These are phyloP conservation scores for Acheta domesticus DNA, from an alignment of 2,888 invertebrate species.

Conservation along the genomic window DNA sequence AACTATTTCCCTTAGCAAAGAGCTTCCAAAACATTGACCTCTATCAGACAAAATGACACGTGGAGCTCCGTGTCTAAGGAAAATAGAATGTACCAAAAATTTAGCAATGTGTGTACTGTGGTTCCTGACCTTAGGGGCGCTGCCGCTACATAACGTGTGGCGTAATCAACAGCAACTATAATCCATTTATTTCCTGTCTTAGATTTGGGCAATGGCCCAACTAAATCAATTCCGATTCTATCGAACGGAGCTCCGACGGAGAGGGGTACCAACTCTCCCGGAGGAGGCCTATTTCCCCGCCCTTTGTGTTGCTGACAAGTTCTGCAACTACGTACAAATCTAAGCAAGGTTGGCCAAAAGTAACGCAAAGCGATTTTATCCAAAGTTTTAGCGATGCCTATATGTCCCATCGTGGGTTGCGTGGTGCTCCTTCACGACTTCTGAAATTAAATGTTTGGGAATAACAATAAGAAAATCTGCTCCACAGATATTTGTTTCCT, in stretches of 20 bases:
- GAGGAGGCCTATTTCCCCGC: not conserved
- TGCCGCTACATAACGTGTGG: too few species aligned
- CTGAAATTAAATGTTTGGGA: too few species aligned
- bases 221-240: not conserved
- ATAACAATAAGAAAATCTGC: too few species aligned
- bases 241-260: not conserved
- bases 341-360: not conserved
- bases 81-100: too few species aligned
- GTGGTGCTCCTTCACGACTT: too few species aligned
- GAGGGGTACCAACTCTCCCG: not conserved
- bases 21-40: conserved; percentile 32
- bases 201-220: not conserved
- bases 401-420: not conserved
- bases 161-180: not conserved
- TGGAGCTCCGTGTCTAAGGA: too few species aligned
- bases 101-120: too few species aligned
- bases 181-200: not conserved
- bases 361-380: not conserved
- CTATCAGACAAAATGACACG: too few species aligned
- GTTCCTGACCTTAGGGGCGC: too few species aligned
- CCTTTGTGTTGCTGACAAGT: not conserved
- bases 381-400: not conserved
- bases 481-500: too few species aligned
- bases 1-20: conserved; percentile 19
- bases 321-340: not conserved